phyloP scores from a whole-genome alignment of 1,140 invertebrate genomes.

The Macrostomum lignano region DNA sequence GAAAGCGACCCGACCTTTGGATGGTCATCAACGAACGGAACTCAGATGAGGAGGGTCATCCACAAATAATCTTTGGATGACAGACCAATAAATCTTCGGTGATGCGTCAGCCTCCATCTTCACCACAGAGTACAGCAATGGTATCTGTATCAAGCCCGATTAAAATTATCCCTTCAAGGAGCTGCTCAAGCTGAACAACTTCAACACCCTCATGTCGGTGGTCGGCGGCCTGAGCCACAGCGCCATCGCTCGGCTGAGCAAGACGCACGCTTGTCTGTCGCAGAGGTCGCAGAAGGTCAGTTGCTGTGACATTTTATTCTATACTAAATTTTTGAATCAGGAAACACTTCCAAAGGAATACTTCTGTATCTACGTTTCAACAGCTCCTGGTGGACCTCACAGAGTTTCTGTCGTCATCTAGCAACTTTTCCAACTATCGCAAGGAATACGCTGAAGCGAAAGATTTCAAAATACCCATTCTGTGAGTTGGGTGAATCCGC shows the following conservation, averaged over 20 bases:
- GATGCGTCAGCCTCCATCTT: too few relatives aligned
- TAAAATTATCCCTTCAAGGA: too few relatives aligned
- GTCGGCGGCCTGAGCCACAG: conserved; percentile 35
- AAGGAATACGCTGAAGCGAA: conserved; percentile 27
- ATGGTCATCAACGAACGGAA: too few relatives aligned
- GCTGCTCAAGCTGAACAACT: conserved; percentile 32
- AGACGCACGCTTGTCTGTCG: conserved; percentile 31
- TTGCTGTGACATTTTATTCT: conserved; percentile 5
- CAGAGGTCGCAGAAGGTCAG: conserved; percentile 29
- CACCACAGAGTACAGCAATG: too few relatives aligned
- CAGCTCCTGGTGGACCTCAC: conserved; percentile 27
- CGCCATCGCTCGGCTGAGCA: conserved; percentile 31
- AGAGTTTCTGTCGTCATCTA: conserved; percentile 31
- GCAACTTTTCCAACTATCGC: conserved; percentile 33
- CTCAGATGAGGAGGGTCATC: too few relatives aligned
- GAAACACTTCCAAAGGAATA: too few relatives aligned
- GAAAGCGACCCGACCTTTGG: too few relatives aligned
- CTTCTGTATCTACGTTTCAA: conserved; percentile 6
- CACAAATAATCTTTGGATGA: too few relatives aligned
- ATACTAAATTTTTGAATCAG: conserved; percentile 3
- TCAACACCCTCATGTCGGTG: conserved; percentile 36
- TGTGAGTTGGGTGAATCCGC: too few relatives aligned
- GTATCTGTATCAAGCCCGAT: too few relatives aligned
- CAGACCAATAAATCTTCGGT: too few relatives aligned
- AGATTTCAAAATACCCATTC: conserved; percentile 33